Evolutionary conservation across 2,888 invertebrate genomes (phyloP).

Genomic region (Pachliopta kotzebuea): DNA sequence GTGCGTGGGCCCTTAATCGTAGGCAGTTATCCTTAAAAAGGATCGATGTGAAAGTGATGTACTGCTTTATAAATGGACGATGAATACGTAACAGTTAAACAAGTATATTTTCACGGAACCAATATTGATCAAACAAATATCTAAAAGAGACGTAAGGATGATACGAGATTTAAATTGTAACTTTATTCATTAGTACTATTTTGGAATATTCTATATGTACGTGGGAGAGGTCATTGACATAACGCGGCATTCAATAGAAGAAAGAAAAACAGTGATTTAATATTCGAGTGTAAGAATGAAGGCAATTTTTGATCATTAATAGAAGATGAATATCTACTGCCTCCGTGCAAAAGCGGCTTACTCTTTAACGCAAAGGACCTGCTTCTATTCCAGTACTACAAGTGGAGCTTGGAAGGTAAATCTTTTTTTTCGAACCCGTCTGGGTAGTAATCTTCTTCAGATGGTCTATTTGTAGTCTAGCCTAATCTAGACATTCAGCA

Average conservation of each 20-base stretch:
- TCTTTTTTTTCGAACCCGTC: no score
- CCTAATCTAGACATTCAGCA: no score
- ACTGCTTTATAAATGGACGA: constrained; percentile 8
- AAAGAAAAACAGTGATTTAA: neutral
- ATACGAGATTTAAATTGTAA: neutral
- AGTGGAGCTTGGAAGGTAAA: no score
- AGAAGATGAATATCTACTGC: no score
- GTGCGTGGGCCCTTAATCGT: neutral
- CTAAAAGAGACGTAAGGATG: constrained; percentile 8
- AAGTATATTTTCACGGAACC: neutral
- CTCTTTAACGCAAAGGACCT: no score
- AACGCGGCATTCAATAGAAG: neutral
- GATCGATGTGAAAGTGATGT: constrained; percentile 24
- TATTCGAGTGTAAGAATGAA: neutral
- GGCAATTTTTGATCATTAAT: no score
- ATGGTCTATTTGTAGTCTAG: no score
- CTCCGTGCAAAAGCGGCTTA: no score
- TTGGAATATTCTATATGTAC: neutral
- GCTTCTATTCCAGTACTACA: no score
- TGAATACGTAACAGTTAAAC: neutral
- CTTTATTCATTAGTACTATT: constrained; percentile 11
- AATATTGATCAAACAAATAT: constrained; percentile 17
- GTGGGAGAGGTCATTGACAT: constrained; percentile 6
- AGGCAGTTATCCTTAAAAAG: constrained; percentile 20
- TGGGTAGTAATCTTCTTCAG: no score